Conservation (phyloP, 2,113 vertebrate genomes). For the Lophura nycthemera region DNA sequence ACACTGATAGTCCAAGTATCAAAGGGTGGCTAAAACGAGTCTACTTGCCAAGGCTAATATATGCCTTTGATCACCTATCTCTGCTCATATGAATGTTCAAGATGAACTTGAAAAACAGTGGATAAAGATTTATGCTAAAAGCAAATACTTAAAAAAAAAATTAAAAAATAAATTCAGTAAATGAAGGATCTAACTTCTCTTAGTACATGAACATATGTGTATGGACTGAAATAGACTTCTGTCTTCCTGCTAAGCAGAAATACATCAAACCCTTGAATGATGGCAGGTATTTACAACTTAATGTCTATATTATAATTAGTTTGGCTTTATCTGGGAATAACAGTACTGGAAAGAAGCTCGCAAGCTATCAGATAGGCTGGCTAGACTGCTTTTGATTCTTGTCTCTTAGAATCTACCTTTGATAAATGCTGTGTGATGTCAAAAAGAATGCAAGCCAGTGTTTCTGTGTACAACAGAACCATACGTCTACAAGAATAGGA, state of each 20-base stretch:
- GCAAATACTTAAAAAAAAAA: background rate
- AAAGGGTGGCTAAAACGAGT: background rate
- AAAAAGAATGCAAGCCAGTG: background rate
- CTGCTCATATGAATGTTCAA: slow-evolving; percentile 5
- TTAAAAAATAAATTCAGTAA: background rate
- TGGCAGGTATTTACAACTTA: background rate
- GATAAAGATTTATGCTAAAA: slow-evolving; percentile 38
- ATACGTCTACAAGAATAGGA: background rate
- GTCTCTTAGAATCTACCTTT: background rate
- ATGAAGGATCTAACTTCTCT: background rate
- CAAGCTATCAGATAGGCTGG: background rate
- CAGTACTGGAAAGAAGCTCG: background rate
- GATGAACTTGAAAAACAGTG: slow-evolving; percentile 59
- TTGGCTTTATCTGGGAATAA: background rate
- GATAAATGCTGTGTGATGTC: background rate
- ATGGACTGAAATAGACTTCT: background rate
- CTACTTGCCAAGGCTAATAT: background rate
- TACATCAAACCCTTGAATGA: background rate
- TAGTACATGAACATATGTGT: background rate
- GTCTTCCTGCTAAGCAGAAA: background rate
- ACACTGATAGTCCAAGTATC: background rate
- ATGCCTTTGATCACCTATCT: slow-evolving; percentile 60
- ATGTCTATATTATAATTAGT: background rate
- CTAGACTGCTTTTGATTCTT: background rate
- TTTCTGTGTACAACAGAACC: background rate